Conservation (phyloP, 1,140 invertebrate species). For the Pentalonia nigronervosa region DNA sequence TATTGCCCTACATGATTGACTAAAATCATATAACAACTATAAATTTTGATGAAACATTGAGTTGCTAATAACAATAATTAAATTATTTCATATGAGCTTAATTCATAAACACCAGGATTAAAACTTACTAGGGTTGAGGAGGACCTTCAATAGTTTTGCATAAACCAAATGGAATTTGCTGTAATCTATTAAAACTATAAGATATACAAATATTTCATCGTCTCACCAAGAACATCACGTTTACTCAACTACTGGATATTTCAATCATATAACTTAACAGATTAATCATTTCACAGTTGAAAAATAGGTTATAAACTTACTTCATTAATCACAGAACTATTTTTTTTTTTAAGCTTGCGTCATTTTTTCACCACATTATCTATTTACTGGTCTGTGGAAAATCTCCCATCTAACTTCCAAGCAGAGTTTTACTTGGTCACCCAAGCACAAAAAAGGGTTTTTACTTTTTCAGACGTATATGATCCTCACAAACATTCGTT, state of each 20-base stretch:
- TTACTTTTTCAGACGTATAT: background rate
- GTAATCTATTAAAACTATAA: background rate
- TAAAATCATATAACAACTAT: background rate
- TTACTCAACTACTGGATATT: background rate
- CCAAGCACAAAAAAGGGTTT: conserved; percentile 22
- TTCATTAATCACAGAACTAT: conserved; percentile 41
- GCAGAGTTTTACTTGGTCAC: conserved; percentile 13
- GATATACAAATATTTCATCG: background rate
- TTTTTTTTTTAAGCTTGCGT: background rate
- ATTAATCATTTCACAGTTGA: conserved; percentile 10
- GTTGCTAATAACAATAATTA: background rate
- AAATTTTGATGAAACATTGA: background rate
- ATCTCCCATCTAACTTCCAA: background rate
- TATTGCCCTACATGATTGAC: background rate
- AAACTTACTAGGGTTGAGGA: background rate
- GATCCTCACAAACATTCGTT: conserved; percentile 14
- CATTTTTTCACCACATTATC: background rate
- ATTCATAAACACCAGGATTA: background rate
- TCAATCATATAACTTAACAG: conserved; percentile 17
- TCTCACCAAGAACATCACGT: background rate
- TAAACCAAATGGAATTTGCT: background rate
- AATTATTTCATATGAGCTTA: background rate
- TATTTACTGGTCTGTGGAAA: conserved; percentile 5
- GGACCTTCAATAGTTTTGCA: background rate
- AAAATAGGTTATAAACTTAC: conserved; percentile 24